Base-by-base conservation (phyloP, 1,140 invertebrate species). In the Euglossa dilemma region DNA sequence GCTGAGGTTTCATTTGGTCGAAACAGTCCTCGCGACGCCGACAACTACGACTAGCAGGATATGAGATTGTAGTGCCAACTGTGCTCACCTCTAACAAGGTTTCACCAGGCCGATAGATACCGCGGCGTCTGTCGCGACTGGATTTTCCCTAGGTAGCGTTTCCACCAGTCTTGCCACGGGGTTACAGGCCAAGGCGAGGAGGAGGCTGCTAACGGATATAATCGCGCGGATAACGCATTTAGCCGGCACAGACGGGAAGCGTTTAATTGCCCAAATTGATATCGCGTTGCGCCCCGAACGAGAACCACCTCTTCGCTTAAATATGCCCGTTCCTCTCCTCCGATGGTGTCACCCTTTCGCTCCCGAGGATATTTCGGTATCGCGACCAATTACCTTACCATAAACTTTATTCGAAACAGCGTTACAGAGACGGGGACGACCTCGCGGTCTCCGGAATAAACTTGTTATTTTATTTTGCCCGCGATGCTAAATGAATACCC, bases 221-320 rank as follows among this genome's bases (percentile, higher is more conserved):
- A 90, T 87, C 80, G 83, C 84, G 74, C 87, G 86, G 91, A 93
- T 93, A 93, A 92, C 91, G 89, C 87, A 85, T 88, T 93, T 88
- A 90, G 74, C 71, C 80, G 69, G 71, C 85, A 83, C 89, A 88
- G 88, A 86, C 91, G 89, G 87, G 91, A 84, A 88, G 81, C 90
- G 87, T 91, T 92, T 93, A 93, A 93, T 93, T 92, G 92, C 86
- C 87, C 85, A 91, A 93, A 93, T 93, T 93, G 91, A 93, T 91
- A 92, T 90, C 83, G 71, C 77, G 67, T 80, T 56, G 75, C 66
- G 56, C 45, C n/a, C 54, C 61, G 63, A 52, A 80, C 80, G 80
- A n/a, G n/a, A 63, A n/a, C 66, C 47, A 14, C 43, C n/a, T 25
- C 23, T 85, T 45, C 50, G 28, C 25, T 71, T 43, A 57, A 74